Evolutionary conservation across 2,888 invertebrate genomes (phyloP).

Genomic region (Didymodactylos carnosus): DNA sequence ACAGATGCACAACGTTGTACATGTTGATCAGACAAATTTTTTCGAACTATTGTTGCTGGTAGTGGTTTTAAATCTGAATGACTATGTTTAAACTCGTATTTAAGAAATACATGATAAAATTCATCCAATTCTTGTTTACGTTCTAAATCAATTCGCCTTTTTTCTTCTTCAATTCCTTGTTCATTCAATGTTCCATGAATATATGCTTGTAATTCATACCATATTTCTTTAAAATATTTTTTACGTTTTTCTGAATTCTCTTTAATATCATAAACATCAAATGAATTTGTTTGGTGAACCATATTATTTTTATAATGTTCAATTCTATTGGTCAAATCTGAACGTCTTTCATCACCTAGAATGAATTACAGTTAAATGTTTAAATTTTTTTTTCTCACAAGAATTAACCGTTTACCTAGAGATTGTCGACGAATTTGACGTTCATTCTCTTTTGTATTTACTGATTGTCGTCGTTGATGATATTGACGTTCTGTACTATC

Average conservation of each 20-base stretch:
- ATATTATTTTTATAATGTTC: too few species aligned
- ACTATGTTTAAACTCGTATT: background rate
- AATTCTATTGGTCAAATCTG: too few species aligned
- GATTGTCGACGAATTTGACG: too few species aligned
- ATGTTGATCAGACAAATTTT: background rate
- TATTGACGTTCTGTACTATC: too few species aligned
- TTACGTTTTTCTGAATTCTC: background rate
- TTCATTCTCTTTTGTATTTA: too few species aligned
- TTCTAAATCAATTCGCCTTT: background rate
- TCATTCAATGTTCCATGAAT: background rate
- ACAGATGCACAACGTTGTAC: background rate
- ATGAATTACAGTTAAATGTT: too few species aligned
- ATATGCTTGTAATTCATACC: background rate
- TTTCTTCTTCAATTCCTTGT: background rate
- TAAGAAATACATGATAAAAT: background rate
- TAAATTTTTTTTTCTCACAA: too few species aligned
- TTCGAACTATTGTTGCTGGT: background rate
- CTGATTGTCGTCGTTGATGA: too few species aligned
- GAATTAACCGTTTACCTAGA: too few species aligned
- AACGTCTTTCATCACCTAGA: too few species aligned
- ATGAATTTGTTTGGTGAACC: background rate
- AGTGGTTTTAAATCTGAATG: background rate
- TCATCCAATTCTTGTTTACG: background rate
- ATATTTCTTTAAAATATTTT: background rate
- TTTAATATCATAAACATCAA: background rate